A percentile compares a stretch with the other conserved stretches of the same genome.
phyloP scores from a whole-genome alignment of 92 coral and sea anemone genomes.

The Plumapathes pennacea region DNA sequence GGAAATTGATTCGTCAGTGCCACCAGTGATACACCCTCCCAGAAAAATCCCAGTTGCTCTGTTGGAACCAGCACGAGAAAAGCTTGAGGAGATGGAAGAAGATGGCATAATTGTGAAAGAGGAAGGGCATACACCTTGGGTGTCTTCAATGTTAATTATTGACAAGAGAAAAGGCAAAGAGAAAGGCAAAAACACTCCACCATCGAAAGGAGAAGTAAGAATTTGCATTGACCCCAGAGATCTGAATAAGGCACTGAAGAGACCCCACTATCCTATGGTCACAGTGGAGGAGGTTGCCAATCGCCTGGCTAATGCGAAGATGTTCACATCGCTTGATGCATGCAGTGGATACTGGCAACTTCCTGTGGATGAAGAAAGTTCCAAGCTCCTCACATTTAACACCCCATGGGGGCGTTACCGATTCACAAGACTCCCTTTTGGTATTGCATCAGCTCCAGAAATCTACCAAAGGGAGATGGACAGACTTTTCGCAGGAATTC shows the following conservation, averaged over 20 bases:
- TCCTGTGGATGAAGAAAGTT: slow-evolving; percentile 36
- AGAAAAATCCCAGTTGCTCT: slow-evolving; percentile 7
- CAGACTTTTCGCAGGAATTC: slow-evolving; percentile 28
- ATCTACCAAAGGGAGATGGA: slow-evolving; percentile 44
- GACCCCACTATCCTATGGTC: slow-evolving; percentile 24
- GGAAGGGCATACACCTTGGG: slow-evolving; percentile 36
- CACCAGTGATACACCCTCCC: slow-evolving; percentile 12
- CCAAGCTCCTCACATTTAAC: slow-evolving; percentile 46
- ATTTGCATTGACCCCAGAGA: slow-evolving; percentile 1
- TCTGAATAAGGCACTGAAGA: background rate
- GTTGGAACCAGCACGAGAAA: slow-evolving; percentile 19
- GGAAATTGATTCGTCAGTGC: slow-evolving; percentile 19
- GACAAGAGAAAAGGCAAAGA: slow-evolving; percentile 34
- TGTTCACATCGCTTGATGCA: slow-evolving; percentile 33
- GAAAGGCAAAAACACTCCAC: background rate
- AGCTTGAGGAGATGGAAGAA: slow-evolving; percentile 33
- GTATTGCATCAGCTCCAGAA: slow-evolving; percentile 36
- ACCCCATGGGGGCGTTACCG: slow-evolving; percentile 16
- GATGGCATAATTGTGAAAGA: slow-evolving; percentile 40
- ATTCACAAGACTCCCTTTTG: slow-evolving; percentile 29
- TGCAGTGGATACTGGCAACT: slow-evolving; percentile 49
- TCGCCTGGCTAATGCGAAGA: background rate
- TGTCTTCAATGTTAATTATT: slow-evolving; percentile 16
- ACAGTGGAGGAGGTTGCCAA: slow-evolving; percentile 11
- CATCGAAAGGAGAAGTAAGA: background rate